Evolutionary conservation across 2,797 vertebrate genomes (phyloP).

Genomic region (Mastacembelus armatus): DNA sequence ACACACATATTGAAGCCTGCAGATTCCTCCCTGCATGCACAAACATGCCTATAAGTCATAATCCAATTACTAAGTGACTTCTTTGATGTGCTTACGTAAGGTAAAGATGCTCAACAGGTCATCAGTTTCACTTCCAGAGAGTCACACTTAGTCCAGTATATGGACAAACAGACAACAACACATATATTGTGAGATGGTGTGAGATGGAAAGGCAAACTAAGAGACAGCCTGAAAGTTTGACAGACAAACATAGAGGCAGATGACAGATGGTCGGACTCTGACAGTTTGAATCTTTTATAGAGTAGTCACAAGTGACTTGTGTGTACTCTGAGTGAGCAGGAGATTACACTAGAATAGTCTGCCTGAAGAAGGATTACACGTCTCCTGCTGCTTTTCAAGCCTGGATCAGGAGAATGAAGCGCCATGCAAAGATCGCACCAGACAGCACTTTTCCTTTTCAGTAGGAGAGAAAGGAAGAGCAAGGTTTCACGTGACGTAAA

Average conservation of each 20-base stretch:
- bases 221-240: constrained; percentile 46
- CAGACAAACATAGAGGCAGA: constrained; percentile 60
- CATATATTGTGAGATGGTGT: constrained; percentile 33
- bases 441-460: constrained; percentile 50
- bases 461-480: constrained; percentile 15
- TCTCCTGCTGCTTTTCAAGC: constrained; percentile 71
- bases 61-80: constrained; percentile 53
- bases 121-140: constrained; percentile 44
- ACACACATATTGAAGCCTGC: background rate
- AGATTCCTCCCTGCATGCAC: background rate
- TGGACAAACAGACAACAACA: constrained; percentile 14
- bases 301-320: constrained; percentile 69
- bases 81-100: constrained; percentile 60
- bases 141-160: constrained; percentile 25
- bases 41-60: constrained; percentile 16
- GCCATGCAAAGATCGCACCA: constrained; percentile 49
- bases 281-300: constrained; percentile 61
- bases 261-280: constrained; percentile 70
- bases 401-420: constrained; percentile 64
- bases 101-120: constrained; percentile 47
- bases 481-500: constrained; percentile 5
- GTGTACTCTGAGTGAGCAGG: constrained; percentile 63
- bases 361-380: constrained; percentile 72
- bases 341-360: constrained; percentile 73
- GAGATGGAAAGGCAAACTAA: constrained; percentile 50